Conservation (phyloP, 2,113 vertebrate species). For the mouse (Mus musculus) region DNA sequence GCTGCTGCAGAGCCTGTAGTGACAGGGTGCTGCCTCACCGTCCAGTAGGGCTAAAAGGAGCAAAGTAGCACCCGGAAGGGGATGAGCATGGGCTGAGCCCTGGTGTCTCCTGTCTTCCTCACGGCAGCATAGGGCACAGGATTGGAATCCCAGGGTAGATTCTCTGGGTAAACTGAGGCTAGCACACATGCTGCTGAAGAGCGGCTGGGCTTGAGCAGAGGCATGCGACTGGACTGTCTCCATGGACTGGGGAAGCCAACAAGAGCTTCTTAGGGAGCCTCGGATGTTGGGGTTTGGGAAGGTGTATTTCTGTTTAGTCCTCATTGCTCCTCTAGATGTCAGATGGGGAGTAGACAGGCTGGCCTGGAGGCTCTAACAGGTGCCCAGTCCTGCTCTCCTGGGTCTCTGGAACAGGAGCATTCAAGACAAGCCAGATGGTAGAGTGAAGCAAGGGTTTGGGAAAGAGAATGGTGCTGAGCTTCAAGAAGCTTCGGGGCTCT, state of each 20-base stretch:
- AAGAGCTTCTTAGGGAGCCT: conserved; percentile 30
- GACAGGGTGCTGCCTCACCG: neutral
- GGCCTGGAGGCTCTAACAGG: neutral
- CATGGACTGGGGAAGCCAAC: neutral
- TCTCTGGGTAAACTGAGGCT: neutral
- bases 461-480: neutral
- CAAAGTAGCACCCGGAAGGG: neutral
- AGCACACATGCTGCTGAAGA: neutral
- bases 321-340: neutral
- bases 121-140: neutral
- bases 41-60: neutral
- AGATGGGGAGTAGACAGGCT: neutral
- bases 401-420: neutral
- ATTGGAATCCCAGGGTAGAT: neutral
- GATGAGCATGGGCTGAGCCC: neutral
- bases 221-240: neutral
- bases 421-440: neutral
- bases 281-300: neutral
- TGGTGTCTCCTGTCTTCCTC: neutral
- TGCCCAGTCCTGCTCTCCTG: neutral
- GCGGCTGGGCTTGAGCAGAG: neutral
- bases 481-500: neutral
- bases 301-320: neutral
- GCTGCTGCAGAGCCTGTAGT: accelerated
- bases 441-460: neutral